Percentiles rank a stretch among this genome's conserved stretches.
phyloP scores from a whole-genome alignment of 2,888 invertebrate genomes.

The Epistrophe eligans region DNA sequence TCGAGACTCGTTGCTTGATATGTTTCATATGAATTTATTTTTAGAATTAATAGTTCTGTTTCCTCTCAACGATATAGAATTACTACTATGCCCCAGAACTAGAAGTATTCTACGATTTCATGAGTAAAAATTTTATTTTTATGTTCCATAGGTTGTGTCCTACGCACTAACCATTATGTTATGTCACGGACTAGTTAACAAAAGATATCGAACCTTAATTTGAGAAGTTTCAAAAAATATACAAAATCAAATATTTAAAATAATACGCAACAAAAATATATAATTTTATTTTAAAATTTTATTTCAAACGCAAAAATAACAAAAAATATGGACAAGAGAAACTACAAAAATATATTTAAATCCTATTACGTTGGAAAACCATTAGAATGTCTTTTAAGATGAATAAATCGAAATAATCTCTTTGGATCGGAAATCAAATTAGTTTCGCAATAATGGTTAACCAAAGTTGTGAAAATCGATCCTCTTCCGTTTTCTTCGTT shows the following conservation, averaged over 20 bases:
- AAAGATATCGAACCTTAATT: no score
- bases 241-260: no score
- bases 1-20: neutral
- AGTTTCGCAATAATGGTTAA: neutral
- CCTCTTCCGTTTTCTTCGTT: neutral
- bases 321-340: neutral
- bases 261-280: no score
- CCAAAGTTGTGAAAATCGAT: neutral
- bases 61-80: neutral
- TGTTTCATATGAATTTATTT: neutral
- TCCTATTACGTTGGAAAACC: neutral
- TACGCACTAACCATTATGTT: no score
- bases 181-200: no score
- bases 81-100: no score
- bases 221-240: no score
- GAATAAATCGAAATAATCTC: neutral
- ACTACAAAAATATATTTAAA: neutral
- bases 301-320: neutral
- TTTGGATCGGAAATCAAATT: neutral
- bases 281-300: neutral
- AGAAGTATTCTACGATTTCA: no score
- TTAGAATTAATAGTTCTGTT: neutral
- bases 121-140: no score
- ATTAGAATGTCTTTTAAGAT: neutral
- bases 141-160: no score